Base-by-base conservation (phyloP, 2,113 vertebrate genomes). In the Perca flavescens region DNA sequence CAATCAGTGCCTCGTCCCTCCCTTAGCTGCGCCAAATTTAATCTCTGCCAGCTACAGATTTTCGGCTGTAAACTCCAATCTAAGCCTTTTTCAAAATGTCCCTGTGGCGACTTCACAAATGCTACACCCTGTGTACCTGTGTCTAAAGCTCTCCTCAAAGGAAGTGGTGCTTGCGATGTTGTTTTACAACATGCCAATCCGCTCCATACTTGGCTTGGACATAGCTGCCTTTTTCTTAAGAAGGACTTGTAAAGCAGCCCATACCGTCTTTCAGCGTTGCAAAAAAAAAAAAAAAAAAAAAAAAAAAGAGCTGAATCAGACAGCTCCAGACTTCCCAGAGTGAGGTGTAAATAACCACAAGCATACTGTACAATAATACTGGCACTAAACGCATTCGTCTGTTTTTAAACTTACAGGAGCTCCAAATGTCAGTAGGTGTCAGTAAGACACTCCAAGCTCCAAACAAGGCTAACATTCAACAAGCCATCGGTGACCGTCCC, bases 401-500 rank as follows among this genome's bases (percentile, higher is more conserved):
- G 66, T 28, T 67, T 40, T 9, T 28, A 6, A 60, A 21, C 50
- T 43, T 6, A 43, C 10, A 61, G 17, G 17, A 50, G 28, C 58
- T 65, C 21, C 49, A 53, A 8, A 11, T 19, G 31, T 63, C 71
- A 9, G 31, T 31, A 31, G 4, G 31, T 5, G 36, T 40, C 36
- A 40, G 40, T 10, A 40, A 40, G 40, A 40, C 40, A 10, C 40
- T 40, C 40, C 0, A 10, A 9, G 40, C 40, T 43, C 9, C 40
- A 65, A 56, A 49, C 6, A 10, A 56, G 22, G 56, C 19, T 7
- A 63, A 21, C 3, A 5, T 15, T 93, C 81, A 94, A 79, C 69
- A 89, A 5, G 85, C 84, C 76, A 84, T 76, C 5, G 90, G 69
- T 0, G 90, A 87, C 80, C 84, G 95, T 34, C 94, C 93, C 54